A percentile compares a stretch with the other conserved stretches of the same genome.
These are phyloP conservation scores for Onychostruthus taczanowskii DNA, from an alignment of 2,113 vertebrate species.

Conservation along the genomic window DNA sequence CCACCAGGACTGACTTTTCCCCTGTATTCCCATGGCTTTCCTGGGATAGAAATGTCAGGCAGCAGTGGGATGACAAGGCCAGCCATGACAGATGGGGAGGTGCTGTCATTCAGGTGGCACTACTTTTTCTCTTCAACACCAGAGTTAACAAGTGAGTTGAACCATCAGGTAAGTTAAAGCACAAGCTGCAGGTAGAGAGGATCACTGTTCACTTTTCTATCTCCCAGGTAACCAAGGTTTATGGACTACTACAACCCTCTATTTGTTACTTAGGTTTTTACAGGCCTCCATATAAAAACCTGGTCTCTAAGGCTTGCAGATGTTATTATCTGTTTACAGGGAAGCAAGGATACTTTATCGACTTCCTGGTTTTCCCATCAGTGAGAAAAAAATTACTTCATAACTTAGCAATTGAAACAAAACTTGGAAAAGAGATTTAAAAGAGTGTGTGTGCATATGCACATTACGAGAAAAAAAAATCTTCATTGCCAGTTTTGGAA, in stretches of 20 bases:
- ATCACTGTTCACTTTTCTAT: background rate
- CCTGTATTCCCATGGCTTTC: background rate
- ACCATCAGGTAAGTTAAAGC: background rate
- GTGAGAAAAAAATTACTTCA: background rate
- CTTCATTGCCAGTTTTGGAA: background rate
- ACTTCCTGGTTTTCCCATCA: background rate
- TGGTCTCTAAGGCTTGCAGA: background rate
- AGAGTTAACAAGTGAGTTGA: background rate
- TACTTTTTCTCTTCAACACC: background rate
- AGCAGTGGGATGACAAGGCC: background rate
- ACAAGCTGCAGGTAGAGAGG: background rate
- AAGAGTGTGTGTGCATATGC: fast-evolving
- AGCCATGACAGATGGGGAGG: background rate
- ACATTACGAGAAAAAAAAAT: background rate
- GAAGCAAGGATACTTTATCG: background rate
- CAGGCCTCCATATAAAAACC: background rate
- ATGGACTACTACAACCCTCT: background rate
- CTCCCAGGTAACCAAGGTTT: background rate
- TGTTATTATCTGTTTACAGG: background rate
- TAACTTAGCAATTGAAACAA: background rate
- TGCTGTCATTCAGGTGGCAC: background rate
- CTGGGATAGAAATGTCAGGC: background rate
- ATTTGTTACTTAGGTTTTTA: background rate
- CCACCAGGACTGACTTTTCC: background rate
- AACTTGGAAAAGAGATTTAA: background rate